Evolutionary conservation across 2,888 invertebrate species (phyloP), one percentile per base, ranked within the genome.

Genomic region (Lasioglossum villosulum): DNA sequence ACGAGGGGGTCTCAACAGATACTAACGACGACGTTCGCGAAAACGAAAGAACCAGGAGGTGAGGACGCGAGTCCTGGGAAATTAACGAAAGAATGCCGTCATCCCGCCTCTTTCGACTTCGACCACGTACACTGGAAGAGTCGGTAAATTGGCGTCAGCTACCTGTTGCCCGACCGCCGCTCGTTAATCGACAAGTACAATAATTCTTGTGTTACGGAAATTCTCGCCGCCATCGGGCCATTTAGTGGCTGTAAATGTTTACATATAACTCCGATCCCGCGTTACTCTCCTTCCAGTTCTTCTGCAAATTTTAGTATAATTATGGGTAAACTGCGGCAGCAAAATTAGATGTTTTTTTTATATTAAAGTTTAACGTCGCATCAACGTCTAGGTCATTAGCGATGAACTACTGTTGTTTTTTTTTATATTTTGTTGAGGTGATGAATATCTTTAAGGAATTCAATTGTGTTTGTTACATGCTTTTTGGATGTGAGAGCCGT

Each of bases 121-220:
- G 45, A 48, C 73, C 72, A 34, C 74, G 81, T 84, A 80, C 82
- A 76, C 84, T 56, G 75, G 75, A 80, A 76, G 72, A 80, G 71
- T 85, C 76, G 74, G 75, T 66, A 82, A 78, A 86, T 84, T 82
- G 70, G 75, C 78, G 87, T 89, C 89, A 39, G 89, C 89, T 89
- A 90, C 90, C 90, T 90, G 90, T 90, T 90, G 90, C 90, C 89
- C 66, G 23, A 34, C 74, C 52, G 71, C 59, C 56, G 75, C 63
- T 27, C 48, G 85, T 87, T 79, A 84, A 90, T 89, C 81, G 87
- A 74, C 85, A 45, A 72, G 80, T 75, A 70, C 72, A 83, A 80
- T 75, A 71, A 84, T 84, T 84, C 66, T 66, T 70, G 30, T 19
- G 70, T 71, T 66, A 75, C 39, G 56, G 74, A 71, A 84, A 71